Conservation (phyloP, 2,888 invertebrate species). For the Oxyscelio sp. region DNA sequence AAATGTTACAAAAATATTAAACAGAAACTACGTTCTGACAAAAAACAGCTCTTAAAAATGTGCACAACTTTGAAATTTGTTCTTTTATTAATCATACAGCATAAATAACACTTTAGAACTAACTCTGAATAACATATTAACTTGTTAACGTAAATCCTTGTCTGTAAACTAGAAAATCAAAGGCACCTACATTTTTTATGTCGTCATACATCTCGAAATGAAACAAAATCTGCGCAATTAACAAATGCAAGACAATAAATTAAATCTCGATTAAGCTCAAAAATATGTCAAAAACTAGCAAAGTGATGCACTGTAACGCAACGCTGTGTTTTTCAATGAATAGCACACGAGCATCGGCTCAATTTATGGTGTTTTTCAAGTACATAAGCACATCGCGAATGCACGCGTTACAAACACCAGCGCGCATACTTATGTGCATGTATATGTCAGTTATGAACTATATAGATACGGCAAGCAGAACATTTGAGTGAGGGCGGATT, state of each 20-base stretch:
- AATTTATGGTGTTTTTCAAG: slow-evolving; percentile 58
- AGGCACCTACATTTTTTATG: no score
- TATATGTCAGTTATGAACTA: slow-evolving; percentile 36
- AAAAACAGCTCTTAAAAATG: no score
- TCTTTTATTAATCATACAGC: no score
- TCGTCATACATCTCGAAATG: no score
- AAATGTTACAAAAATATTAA: no score
- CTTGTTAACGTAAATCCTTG: no score
- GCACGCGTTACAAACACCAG: slow-evolving; percentile 10
- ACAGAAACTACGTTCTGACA: no score
- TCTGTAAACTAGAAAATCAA: no score
- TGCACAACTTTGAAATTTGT: no score
- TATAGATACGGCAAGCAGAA: slow-evolving; percentile 52
- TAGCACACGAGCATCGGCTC: slow-evolving; percentile 16
- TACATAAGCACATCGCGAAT: slow-evolving; percentile 36
- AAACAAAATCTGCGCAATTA: no score
- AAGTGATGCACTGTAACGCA: slow-evolving; percentile 2
- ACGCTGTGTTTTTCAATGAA: background rate
- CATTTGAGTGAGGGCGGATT: slow-evolving; percentile 76
- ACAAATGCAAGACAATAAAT: background rate
- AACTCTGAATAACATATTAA: no score
- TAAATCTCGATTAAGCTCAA: background rate
- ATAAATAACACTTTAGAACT: no score
- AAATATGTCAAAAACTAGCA: background rate
- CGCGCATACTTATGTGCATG: slow-evolving; percentile 36